Conservation (phyloP, 2,113 vertebrate genomes). For the Mastomys coucha region DNA sequence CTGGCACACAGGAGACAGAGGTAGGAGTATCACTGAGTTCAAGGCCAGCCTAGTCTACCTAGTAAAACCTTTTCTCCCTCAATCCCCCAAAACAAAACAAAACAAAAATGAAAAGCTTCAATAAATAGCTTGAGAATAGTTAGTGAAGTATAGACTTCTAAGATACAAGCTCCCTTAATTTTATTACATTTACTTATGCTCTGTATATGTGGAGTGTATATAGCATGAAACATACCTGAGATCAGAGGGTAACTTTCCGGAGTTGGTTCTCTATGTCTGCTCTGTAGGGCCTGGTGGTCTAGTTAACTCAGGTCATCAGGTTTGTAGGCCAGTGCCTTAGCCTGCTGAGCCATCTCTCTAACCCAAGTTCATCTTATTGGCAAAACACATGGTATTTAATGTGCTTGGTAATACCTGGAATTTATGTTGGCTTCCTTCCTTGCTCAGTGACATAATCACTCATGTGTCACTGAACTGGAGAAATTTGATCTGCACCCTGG, state of each 20-base stretch:
- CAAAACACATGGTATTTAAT: neutral
- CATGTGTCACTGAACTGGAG: slow-evolving; percentile 30
- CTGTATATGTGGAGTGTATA: neutral
- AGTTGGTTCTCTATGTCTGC: neutral
- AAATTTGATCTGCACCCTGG: slow-evolving; percentile 41
- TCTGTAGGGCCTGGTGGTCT: neutral
- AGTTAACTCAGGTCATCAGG: neutral
- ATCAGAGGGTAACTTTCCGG: neutral
- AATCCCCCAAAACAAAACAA: neutral
- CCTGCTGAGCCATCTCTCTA: neutral
- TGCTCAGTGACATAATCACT: slow-evolving; percentile 32
- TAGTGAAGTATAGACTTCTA: neutral
- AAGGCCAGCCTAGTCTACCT: neutral
- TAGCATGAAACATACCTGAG: neutral
- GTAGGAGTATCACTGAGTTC: neutral
- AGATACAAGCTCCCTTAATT: slow-evolving; percentile 3
- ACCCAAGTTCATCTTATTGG: neutral
- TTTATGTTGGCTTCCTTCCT: slow-evolving; percentile 7
- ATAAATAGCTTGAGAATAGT: neutral
- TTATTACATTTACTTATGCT: neutral
- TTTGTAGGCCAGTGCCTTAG: too few relatives aligned
- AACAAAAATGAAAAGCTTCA: neutral
- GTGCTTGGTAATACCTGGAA: neutral
- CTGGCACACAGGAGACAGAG: neutral
- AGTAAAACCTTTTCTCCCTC: neutral